Percentiles rank a stretch among this genome's conserved stretches.
phyloP scores from a whole-genome alignment of 64 coral and sea anemone genomes.

The Stichodactyla helianthus region DNA sequence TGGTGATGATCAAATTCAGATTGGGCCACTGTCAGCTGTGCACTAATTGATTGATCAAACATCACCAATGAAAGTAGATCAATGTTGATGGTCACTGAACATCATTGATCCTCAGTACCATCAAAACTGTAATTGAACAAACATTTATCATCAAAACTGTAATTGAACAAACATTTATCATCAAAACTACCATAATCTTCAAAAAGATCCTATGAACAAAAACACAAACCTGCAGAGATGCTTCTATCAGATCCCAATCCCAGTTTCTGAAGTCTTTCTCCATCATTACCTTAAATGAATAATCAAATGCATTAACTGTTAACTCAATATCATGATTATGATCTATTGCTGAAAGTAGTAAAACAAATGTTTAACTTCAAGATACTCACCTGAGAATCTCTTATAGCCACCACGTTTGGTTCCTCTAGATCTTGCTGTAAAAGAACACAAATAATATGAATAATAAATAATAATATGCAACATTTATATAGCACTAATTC shows the following conservation, averaged over 20 bases:
- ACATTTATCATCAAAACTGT: background rate
- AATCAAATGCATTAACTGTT: background rate
- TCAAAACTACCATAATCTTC: background rate
- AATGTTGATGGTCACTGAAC: too few relatives aligned
- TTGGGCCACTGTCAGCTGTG: too few relatives aligned
- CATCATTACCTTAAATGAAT: conserved; percentile 33
- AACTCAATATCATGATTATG: too few relatives aligned
- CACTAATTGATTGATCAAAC: too few relatives aligned
- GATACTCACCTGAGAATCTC: conserved; percentile 71
- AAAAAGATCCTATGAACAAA: background rate
- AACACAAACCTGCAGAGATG: conserved; percentile 53
- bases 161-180: background rate
- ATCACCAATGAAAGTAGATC: too few relatives aligned
- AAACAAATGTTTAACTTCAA: background rate
- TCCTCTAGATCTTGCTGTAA: conserved; percentile 77
- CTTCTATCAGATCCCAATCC: conserved; percentile 60
- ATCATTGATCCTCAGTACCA: background rate
- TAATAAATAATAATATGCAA: too few relatives aligned
- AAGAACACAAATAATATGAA: background rate
- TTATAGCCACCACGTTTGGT: conserved; percentile 48
- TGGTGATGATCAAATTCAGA: too few relatives aligned
- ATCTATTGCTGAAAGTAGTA: too few relatives aligned
- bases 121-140: background rate
- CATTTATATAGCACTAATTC: too few relatives aligned
- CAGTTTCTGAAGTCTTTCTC: conserved; percentile 58